A percentile compares a stretch with the other conserved stretches of the same genome.
phyloP scores from a whole-genome alignment of 2,797 vertebrate species.

The Coluber constrictor region DNA sequence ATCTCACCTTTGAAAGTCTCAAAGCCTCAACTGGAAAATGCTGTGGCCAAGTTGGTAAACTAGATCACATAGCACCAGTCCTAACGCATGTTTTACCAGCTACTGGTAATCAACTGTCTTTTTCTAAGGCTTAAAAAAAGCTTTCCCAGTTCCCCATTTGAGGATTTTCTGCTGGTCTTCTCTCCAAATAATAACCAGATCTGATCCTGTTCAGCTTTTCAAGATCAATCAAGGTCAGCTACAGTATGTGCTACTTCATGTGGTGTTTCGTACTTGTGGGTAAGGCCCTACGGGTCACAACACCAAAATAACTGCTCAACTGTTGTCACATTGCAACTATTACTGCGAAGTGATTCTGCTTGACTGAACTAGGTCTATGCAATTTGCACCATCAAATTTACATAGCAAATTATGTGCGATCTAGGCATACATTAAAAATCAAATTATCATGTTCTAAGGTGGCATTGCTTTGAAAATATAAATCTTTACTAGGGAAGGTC shows the following conservation, averaged over 20 bases:
- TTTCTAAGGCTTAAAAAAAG: not conserved
- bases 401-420: not conserved
- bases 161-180: not conserved
- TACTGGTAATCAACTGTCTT: not conserved
- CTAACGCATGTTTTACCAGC: not conserved
- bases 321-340: not conserved
- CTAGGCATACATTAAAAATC: not conserved
- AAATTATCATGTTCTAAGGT: not conserved
- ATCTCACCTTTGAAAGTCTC: not conserved
- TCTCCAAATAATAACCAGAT: not conserved
- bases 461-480: not conserved
- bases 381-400: not conserved
- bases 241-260: not conserved
- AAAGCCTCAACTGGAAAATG: not conserved
- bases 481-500: not conserved
- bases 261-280: not conserved
- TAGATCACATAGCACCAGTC: not conserved
- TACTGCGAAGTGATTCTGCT: not conserved
- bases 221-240: not conserved
- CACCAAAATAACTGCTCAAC: not conserved
- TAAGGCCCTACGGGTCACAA: not conserved
- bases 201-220: not conserved
- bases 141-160: not conserved
- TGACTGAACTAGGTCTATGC: not conserved
- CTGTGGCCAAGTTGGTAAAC: not conserved